phyloP scores from a whole-genome alignment of 2,113 vertebrate genomes.

The Sinocyclocheilus anophthalmus region DNA sequence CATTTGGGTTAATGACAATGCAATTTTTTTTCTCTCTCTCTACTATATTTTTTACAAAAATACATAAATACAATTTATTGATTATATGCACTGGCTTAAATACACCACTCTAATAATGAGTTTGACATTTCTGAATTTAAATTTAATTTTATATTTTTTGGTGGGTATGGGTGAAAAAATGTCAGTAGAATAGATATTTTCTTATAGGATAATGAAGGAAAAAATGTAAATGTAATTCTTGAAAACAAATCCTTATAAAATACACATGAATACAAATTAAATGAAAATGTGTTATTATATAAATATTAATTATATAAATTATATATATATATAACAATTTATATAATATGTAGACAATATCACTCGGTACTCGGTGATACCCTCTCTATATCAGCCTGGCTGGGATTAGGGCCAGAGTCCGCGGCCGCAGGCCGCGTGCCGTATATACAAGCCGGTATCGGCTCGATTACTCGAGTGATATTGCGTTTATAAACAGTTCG shows the following conservation, averaged over 20 bases:
- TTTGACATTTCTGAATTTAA: background rate
- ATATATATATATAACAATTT: too few relatives aligned
- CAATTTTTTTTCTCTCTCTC: background rate
- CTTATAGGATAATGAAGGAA: background rate
- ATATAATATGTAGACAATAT: too few relatives aligned
- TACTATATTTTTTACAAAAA: background rate
- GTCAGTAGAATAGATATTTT: background rate
- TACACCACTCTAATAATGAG: background rate
- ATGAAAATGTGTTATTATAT: too few relatives aligned
- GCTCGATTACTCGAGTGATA: too few relatives aligned
- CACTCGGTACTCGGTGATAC: too few relatives aligned
- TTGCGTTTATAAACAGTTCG: too few relatives aligned
- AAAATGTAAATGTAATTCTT: background rate
- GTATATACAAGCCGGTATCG: too few relatives aligned
- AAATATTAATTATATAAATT: too few relatives aligned
- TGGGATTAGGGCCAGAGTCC: too few relatives aligned
- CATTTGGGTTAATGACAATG: background rate
- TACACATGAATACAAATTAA: too few relatives aligned
- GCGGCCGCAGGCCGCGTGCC: too few relatives aligned
- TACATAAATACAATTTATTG: background rate
- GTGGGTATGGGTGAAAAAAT: background rate
- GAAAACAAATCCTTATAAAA: background rate
- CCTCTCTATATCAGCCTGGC: too few relatives aligned
- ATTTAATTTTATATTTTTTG: background rate
- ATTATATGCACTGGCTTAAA: background rate